Evolutionary conservation across 1,140 invertebrate genomes (phyloP), one percentile per base, ranked within the genome.

Genomic region (Plectrocnemia conspersa): DNA sequence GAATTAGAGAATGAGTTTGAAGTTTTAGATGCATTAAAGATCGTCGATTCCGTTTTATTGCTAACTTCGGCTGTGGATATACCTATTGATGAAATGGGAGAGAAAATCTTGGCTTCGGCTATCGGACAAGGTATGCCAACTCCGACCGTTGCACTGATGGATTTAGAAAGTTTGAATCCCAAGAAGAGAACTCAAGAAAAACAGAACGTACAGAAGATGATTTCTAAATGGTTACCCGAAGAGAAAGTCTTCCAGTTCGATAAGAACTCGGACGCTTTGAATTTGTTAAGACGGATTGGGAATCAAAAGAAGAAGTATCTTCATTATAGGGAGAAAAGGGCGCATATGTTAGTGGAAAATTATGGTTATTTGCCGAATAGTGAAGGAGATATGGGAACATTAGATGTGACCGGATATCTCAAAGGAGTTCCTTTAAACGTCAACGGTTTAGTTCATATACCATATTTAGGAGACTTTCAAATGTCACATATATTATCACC

Each of bases 391-490:
- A 70, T 71, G 64, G 91, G 91, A 16, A 90, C 83, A 25, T 69
- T 97, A 22, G 86, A 86, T 74, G 69, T 97, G 1, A 85, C 84
- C 54, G 95, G 95, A 2, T 96, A 86, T 72, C 69, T 98, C 38
- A 75, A 89, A 64, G 89, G 91, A 0, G 78, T 82, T 61, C 73
- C 86, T 5, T 73, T 96, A 29, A 87, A 85, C 70, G 91, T 89
- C 0, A 97, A 98, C 78, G 77, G 84, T 59, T 75, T 97, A 38
- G 75, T 98, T 38, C 90, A 98, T 65, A 82, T 98, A 45, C 83
- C 90, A 45, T 93, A 91, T 0, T 82, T 91, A 66, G 94, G 93
- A 32, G 89, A 96, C 67, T 98, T 88, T 70, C 93, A 97, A 77
- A 84, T 98, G 80, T 76, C 73, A 2, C 82, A 85, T 68, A 91